Base-by-base conservation (phyloP, 2,888 invertebrate species). In the Spodoptera exigua region DNA sequence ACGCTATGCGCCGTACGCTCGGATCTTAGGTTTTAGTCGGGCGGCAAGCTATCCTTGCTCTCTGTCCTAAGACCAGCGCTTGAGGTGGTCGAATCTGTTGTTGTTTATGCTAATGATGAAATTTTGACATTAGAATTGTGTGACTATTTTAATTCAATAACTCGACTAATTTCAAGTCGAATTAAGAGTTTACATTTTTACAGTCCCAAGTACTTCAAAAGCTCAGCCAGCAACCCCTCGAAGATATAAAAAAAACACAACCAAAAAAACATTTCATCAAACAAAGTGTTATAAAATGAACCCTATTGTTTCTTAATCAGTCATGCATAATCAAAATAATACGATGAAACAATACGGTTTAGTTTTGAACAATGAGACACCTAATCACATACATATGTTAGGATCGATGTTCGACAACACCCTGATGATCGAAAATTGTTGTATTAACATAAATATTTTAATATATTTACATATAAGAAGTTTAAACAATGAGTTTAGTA, bases 301-400 rank as follows among this genome's bases (percentile, higher is more conserved):
- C 32, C 44, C 68, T 53, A 76, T 76, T 78, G 76, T 76, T 59
- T 70, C 54, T 62, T 62, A 52, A 70, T 61, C 57, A 54, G 61
- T 73, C 73, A 78, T 76, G 70, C 76, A 76, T 78, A 66, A 76
- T 75, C 61, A 62, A 60, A 70, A 63, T 27, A 27, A 27, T 67
- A 63, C 62, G 52, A 58, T 61, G 51, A 52, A 69, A 78, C 78
- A 77, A 77, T 78, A 56, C 68, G 51, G 14, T 35, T 49, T 7
- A 37, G 48, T 62, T 57, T 68, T 45, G 60, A 71, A 77, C 78
- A 77, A 77, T 77, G 68, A 58, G 48, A 14, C 17, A 58, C 64
- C 76, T 76, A 70, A 77, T 68, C 68, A 49, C 54, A 61, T 61
- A 67, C 53, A 64, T 51, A 56, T 60, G 59, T 75, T 37, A 35